Evolutionary conservation across 2,113 vertebrate species (phyloP).

Genomic region (Capricornis sumatraensis): DNA sequence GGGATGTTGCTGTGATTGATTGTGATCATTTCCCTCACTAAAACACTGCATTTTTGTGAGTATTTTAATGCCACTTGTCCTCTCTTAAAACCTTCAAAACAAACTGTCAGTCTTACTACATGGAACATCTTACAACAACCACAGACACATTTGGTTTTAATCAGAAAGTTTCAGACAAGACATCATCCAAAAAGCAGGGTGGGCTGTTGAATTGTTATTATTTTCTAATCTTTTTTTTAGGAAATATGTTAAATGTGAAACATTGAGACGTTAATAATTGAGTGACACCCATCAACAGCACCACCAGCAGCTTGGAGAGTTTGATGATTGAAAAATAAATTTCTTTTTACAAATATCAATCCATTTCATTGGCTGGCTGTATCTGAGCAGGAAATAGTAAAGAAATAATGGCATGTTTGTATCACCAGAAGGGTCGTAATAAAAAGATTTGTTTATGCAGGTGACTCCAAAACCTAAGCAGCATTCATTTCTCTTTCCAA

Average conservation of each 20-base stretch:
- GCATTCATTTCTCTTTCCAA: slow-evolving; percentile 40
- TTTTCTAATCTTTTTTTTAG: background rate
- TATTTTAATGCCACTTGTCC: background rate
- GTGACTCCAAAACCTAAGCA: background rate
- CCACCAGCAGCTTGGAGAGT: background rate
- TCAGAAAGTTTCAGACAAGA: background rate
- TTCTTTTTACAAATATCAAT: background rate
- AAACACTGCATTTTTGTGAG: background rate
- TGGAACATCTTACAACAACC: background rate
- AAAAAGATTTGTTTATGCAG: background rate
- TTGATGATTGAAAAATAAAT: background rate
- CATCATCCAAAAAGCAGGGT: background rate
- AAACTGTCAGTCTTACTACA: background rate
- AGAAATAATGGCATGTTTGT: background rate
- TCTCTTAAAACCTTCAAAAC: slow-evolving; percentile 14
- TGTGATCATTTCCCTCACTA: background rate
- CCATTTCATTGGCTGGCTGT: background rate
- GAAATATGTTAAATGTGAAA: slow-evolving; percentile 32
- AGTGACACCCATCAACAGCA: slow-evolving; percentile 4
- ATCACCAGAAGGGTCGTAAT: background rate
- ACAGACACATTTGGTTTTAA: background rate
- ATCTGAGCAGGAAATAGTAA: background rate
- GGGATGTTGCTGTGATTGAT: background rate
- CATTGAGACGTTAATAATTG: background rate
- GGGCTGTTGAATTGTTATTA: background rate